Evolutionary conservation across 2,888 invertebrate genomes (phyloP).

Genomic region (Acleris laterana): DNA sequence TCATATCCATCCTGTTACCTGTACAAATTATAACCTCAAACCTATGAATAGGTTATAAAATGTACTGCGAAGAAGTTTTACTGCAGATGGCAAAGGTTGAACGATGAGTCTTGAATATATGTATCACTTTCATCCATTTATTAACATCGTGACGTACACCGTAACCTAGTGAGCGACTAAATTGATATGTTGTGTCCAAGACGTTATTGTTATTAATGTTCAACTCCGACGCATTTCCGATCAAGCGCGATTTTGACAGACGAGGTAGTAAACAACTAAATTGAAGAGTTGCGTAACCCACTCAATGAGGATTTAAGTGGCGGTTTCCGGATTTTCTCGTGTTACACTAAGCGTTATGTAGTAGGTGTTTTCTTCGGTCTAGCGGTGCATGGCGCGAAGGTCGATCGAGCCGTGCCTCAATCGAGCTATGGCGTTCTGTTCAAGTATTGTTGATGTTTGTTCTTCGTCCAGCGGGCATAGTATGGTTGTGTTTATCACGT

Average conservation of each 20-base stretch:
- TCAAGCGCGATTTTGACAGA: conserved; percentile 25
- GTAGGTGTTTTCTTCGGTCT: conserved; percentile 20
- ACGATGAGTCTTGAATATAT: too few relatives aligned
- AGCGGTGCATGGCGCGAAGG: conserved; percentile 14
- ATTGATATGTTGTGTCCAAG: too few relatives aligned
- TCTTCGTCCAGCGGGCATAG: too few relatives aligned
- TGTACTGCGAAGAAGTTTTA: too few relatives aligned
- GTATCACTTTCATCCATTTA: too few relatives aligned
- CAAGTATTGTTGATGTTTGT: background rate
- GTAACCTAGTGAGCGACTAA: too few relatives aligned
- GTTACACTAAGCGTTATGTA: conserved; percentile 11
- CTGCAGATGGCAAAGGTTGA: too few relatives aligned
- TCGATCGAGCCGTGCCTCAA: background rate
- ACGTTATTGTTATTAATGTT: background rate
- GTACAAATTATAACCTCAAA: too few relatives aligned
- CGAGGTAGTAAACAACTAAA: conserved; percentile 28
- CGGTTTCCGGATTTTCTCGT: conserved; percentile 34
- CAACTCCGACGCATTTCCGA: background rate
- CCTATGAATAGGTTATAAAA: too few relatives aligned
- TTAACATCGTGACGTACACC: too few relatives aligned
- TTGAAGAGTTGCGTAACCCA: conserved; percentile 34
- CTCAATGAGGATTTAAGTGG: conserved; percentile 30
- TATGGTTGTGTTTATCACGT: too few relatives aligned
- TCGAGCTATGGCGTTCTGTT: background rate
- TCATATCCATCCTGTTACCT: too few relatives aligned